Evolutionary conservation across 1,140 invertebrate species (phyloP).

Genomic region (Bombus huntii): DNA sequence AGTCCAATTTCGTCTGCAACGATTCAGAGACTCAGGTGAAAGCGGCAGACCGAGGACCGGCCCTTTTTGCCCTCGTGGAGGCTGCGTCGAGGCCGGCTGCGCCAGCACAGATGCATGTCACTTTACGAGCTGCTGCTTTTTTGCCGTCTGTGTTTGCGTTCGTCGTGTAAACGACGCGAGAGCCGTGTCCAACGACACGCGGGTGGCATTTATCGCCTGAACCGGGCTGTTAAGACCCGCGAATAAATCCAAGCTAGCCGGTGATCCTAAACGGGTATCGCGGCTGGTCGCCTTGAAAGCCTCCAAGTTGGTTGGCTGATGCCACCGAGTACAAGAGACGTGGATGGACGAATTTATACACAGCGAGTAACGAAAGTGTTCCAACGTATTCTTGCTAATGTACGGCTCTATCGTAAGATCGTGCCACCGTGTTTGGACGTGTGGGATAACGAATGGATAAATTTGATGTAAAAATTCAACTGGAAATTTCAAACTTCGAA

Average conservation of each 20-base stretch:
- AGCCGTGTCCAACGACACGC: constrained; percentile 55
- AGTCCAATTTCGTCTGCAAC: neutral
- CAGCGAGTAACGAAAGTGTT: too few relatives aligned
- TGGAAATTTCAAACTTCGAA: too few relatives aligned
- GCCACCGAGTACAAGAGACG: too few relatives aligned
- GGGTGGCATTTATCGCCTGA: constrained; percentile 71
- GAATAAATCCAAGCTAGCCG: constrained; percentile 36
- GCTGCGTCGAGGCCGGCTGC: constrained; percentile 16
- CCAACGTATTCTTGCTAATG: too few relatives aligned
- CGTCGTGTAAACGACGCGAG: constrained; percentile 65
- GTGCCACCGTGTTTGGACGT: too few relatives aligned
- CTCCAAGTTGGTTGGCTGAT: neutral
- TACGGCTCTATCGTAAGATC: too few relatives aligned
- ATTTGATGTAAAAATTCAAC: too few relatives aligned
- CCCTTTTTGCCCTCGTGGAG: constrained; percentile 4
- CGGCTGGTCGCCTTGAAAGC: neutral
- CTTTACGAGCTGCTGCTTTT: constrained; percentile 67
- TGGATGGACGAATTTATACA: too few relatives aligned
- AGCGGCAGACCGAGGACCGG: neutral
- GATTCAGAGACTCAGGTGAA: constrained; percentile 5
- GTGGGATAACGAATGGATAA: too few relatives aligned
- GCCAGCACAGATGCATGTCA: constrained; percentile 45
- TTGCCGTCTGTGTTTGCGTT: constrained; percentile 74
- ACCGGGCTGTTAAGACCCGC: constrained; percentile 35
- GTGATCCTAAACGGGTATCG: neutral